Base-by-base conservation (phyloP, 2,797 vertebrate species). In the Dromococcyx pavoninus region DNA sequence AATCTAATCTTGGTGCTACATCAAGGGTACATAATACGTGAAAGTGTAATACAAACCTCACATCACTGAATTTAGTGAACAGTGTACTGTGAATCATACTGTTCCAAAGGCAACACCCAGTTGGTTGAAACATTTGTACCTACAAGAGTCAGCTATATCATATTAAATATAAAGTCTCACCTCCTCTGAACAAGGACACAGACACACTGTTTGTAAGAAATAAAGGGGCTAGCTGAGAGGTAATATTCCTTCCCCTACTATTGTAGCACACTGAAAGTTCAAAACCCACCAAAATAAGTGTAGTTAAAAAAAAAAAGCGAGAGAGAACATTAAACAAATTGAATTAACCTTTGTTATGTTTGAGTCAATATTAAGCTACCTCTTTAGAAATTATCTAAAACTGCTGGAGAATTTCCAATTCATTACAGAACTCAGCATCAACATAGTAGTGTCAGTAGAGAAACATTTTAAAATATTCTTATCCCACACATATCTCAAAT, bases 311-410 rank as follows among this genome's bases (percentile, higher is more conserved):
- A 61, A 37, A 3, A 16, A 18, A 44, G 46, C 22, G 32, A 56
- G 30, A 39, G 21, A 67, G 23, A 78, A 65, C 19, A 60, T 19
- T 53, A 61, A 86, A 71, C 30, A 57, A 3, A 84, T 60, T 54
- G 54, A 69, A 86, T 83, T 95, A 95, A 77, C 54, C 12, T 89
- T 92, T 75, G 44, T 62, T 54, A 54, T 72, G 18, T 43, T 82
- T 86, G 76, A 86, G 74, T 88, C 82, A 78, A 76, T 71, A 76
- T n/a, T n/a, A 86, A 73, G 24, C 17, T 79, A 71, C 64, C 37
- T 86, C 33, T 92, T 88, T 25, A 79, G 60, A 86, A 93, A 86
- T 78, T 84, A 64, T 8, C 66, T 84, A 41, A 84, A 90, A 44
- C 50, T 88, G 33, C 30, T 90, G 77, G 71, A 94, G 48, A 69